Conservation (phyloP, 2,113 vertebrate genomes). For the Cololabis saira region DNA sequence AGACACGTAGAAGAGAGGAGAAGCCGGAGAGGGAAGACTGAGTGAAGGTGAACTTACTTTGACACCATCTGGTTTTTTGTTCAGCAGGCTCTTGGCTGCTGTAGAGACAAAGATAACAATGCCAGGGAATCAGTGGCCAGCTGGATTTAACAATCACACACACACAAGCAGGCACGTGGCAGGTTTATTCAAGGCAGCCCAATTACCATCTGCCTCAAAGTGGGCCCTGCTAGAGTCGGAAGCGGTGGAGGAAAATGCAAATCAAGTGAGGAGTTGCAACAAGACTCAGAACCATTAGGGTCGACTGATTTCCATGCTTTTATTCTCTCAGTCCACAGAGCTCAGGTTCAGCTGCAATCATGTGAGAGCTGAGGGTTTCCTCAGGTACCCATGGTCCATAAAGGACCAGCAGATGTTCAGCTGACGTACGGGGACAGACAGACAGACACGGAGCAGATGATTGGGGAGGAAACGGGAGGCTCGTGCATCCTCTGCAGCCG, state of each 20-base stretch:
- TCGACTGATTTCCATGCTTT: not conserved
- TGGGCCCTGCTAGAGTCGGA: conserved; percentile 14
- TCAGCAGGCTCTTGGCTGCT: conserved; percentile 96
- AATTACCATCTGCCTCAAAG: conserved; percentile 28
- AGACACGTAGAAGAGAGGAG: not conserved
- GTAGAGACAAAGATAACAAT: conserved; percentile 58
- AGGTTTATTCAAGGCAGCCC: conserved; percentile 10
- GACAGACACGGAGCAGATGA: conserved; percentile 9
- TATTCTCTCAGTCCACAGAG: not conserved
- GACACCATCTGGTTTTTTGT: conserved; percentile 93
- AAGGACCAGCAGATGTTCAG: not conserved
- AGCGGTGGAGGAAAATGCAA: conserved; percentile 45
- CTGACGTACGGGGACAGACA: conserved; percentile 38
- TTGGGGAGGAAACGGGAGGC: not conserved
- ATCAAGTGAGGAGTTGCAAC: conserved; percentile 27
- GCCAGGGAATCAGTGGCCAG: conserved; percentile 36
- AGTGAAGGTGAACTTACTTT: conserved; percentile 85
- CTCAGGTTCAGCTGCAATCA: not conserved
- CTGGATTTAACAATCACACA: not conserved
- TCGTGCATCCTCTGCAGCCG: not conserved
- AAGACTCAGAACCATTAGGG: conserved; percentile 29
- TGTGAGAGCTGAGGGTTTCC: not conserved
- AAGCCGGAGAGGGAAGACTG: not conserved
- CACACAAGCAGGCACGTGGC: not conserved
- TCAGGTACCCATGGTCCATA: not conserved